These are phyloP conservation scores for Muschampia staudingeri DNA, from an alignment of 2,888 invertebrate genomes.

Conservation along the genomic window DNA sequence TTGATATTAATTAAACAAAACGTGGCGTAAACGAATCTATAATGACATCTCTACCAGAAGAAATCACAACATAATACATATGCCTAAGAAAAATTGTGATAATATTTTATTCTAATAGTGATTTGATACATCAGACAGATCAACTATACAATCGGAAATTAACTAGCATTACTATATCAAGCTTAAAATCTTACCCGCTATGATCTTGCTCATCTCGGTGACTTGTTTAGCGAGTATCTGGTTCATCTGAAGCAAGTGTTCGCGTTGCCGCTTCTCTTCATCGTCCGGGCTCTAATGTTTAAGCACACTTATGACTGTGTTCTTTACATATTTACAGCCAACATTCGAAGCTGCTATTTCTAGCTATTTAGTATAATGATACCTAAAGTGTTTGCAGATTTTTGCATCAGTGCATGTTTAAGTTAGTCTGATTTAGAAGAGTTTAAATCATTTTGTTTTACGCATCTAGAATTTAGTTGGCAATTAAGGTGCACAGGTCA, in stretches of 20 bases:
- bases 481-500: background rate
- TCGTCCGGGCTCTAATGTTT: conserved; percentile 93
- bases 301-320: conserved; percentile 81
- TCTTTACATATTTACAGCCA: conserved; percentile 85
- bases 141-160: conserved; percentile 35
- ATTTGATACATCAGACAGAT: conserved; percentile 32
- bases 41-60: background rate
- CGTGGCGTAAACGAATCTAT: background rate
- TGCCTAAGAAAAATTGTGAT: background rate
- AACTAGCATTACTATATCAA: conserved; percentile 65
- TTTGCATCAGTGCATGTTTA: background rate
- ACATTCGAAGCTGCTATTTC: conserved; percentile 86
- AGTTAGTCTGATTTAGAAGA: background rate
- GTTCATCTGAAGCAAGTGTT: conserved; percentile 97
- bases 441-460: background rate
- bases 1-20: background rate
- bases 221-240: conserved; percentile 98
- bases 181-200: conserved; percentile 94
- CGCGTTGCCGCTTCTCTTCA: conserved; percentile 97
- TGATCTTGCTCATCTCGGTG: conserved; percentile 98
- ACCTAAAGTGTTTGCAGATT: conserved; percentile 70
- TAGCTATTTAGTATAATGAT: conserved; percentile 68
- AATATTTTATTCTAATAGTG: background rate
- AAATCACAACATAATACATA: background rate
- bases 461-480: background rate